Evolutionary conservation across 2,113 vertebrate species (phyloP), one percentile per base, ranked within the genome.

Genomic region (Siniperca knerii): DNA sequence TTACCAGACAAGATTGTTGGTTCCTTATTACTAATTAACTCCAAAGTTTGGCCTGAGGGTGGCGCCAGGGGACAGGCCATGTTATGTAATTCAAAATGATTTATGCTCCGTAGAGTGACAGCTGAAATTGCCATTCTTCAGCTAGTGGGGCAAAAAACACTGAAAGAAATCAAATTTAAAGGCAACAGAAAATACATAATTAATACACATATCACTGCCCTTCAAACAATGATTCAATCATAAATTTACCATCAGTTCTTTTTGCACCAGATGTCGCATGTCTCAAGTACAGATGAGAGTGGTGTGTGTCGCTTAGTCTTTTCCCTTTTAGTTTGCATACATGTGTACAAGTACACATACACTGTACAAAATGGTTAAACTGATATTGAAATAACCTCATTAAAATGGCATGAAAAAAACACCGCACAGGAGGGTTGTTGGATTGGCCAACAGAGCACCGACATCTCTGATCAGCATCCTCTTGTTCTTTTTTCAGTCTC

Each of bases 11-110:
- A 8, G 15, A 15, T 2, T 23, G 33, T 4, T n/a, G 12, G 29
- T 78, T 33, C n/a, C 20, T 66, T n/a, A 3, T 62, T 21, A n/a
- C 42, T 21, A 40, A 42, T 61, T n/a, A 46, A 69, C 7, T 69
- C 72, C 60, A 37, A 1, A 0, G 23, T 81, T 81, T 86, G 50
- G 54, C 84, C 91, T 76, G 79, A 82, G 58, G 89, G 66, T 71
- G 91, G 84, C 42, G 85, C 82, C 87, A 90, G 16, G 92, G 37
- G 61, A 75, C 11, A 76, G 64, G 40, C 72, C 54, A 37, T 61
- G 29, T 55, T 62, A n/a, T 11, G 29, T 46, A 6, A 44, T 79
- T 79, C 21, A 37, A 70, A 69, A 71, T 37, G n/a, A 20, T 79
- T 52, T 15, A 35, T 10, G 58, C 13, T 65, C 48, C 2, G 13